These are phyloP conservation scores for Labia minor DNA, from an alignment of 2,888 invertebrate species.

Conservation along the genomic window DNA sequence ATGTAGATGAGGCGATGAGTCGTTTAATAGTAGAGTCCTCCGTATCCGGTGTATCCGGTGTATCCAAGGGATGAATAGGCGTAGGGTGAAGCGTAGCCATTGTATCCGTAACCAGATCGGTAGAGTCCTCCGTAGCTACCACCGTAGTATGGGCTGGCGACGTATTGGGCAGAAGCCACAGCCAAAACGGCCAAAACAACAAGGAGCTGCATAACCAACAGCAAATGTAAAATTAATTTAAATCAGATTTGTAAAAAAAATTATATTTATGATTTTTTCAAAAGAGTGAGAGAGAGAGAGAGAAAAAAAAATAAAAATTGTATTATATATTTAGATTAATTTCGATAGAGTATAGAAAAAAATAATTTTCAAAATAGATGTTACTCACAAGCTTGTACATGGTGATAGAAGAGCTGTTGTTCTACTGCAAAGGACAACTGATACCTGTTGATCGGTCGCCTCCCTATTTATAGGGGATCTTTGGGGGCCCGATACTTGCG, in stretches of 20 bases:
- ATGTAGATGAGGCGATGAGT: background rate
- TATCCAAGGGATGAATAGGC: background rate
- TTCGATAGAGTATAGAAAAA: no score
- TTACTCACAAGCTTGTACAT: background rate
- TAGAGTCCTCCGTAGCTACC: background rate
- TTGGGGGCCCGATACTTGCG: background rate
- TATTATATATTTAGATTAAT: no score
- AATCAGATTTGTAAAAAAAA: no score
- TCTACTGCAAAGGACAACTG: conserved; percentile 7
- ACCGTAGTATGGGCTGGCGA: background rate
- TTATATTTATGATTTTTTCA: no score
- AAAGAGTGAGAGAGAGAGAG: no score
- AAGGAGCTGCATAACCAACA: background rate
- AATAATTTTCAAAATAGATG: no score
- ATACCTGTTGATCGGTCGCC: background rate
- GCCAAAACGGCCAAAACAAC: background rate
- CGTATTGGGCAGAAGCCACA: background rate
- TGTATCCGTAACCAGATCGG: background rate
- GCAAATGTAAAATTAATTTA: no score
- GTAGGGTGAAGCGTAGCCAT: background rate
- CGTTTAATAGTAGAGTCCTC: background rate
- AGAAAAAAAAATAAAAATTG: no score
- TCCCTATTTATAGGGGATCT: background rate
- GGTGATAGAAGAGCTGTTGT: background rate
- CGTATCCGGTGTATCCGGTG: background rate